These are phyloP conservation scores for Bellardia bayeri DNA, from an alignment of 2,888 invertebrate species.

Conservation along the genomic window DNA sequence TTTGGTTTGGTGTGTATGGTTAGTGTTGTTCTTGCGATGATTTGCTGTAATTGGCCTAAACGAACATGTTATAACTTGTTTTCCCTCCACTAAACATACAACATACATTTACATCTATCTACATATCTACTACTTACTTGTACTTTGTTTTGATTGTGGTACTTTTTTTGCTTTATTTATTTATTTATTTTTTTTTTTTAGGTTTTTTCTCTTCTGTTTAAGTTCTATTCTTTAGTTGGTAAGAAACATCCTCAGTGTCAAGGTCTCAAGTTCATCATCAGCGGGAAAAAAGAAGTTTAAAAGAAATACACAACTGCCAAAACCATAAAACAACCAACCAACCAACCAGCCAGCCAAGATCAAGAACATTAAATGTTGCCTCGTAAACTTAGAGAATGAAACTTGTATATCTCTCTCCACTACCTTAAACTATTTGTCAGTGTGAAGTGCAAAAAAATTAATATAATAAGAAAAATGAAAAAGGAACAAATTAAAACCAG, in stretches of 20 bases:
- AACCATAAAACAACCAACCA: conserved; percentile 36
- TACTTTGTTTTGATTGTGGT: conserved; percentile 70
- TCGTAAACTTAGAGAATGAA: conserved; percentile 64
- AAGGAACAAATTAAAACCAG: conserved; percentile 26
- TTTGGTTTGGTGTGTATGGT: conserved; percentile 48
- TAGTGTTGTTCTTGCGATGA: conserved; percentile 57
- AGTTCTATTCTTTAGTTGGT: conserved; percentile 79
- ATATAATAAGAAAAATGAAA: conserved; percentile 5
- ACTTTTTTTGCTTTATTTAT: not conserved
- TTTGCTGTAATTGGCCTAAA: conserved; percentile 78
- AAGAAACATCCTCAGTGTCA: conserved; percentile 85
- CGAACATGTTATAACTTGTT: conserved; percentile 80
- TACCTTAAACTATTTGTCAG: conserved; percentile 30
- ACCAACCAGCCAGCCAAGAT: conserved; percentile 18
- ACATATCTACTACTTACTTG: not conserved
- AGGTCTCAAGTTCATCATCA: conserved; percentile 83
- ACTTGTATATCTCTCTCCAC: conserved; percentile 38
- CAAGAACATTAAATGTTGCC: conserved; percentile 46
- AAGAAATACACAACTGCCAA: conserved; percentile 23
- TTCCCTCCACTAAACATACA: conserved; percentile 58
- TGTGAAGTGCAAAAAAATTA: conserved; percentile 45
- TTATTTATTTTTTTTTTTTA: conserved; percentile 19
- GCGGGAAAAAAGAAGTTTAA: conserved; percentile 56
- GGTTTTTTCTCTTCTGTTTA: conserved; percentile 22
- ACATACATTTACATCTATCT: not conserved